Percentiles rank a stretch among this genome's conserved stretches.
Evolutionary conservation across 2,797 vertebrate species (phyloP).

Genomic region (Falco novaeseelandiae): DNA sequence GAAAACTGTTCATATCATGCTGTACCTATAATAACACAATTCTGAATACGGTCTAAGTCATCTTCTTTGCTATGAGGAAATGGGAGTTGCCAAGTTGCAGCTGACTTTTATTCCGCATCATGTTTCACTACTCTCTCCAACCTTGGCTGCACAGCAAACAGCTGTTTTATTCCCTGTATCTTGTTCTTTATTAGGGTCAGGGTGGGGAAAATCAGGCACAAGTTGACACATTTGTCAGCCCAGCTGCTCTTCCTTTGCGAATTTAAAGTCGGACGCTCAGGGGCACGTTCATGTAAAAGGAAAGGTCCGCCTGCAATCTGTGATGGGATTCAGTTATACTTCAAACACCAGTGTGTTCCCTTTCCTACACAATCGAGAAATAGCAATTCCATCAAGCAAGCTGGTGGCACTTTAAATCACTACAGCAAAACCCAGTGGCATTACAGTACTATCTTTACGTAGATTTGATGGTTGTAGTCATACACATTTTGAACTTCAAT

Average conservation of each 20-base stretch:
- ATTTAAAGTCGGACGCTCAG: not conserved
- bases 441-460: not conserved
- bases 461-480: not conserved
- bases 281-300: not conserved
- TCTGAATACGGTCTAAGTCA: not conserved
- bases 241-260: not conserved
- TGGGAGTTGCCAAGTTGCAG: conserved; percentile 15
- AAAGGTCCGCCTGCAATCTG: not conserved
- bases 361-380: not conserved
- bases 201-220: not conserved
- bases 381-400: not conserved
- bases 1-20: not conserved
- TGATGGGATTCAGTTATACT: not conserved
- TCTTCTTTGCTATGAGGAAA: conserved; percentile 14
- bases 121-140: conserved; percentile 38
- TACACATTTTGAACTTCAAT: not conserved
- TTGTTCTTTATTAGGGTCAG: not conserved
- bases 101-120: conserved; percentile 36
- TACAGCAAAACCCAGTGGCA: not conserved
- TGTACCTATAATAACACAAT: not conserved
- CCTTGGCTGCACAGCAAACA: not conserved
- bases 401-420: not conserved
- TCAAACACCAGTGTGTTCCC: not conserved
- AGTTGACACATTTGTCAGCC: not conserved
- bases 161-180: conserved; percentile 36